Conservation (phyloP, 2,797 vertebrate species). For the Rhincodon typus region DNA sequence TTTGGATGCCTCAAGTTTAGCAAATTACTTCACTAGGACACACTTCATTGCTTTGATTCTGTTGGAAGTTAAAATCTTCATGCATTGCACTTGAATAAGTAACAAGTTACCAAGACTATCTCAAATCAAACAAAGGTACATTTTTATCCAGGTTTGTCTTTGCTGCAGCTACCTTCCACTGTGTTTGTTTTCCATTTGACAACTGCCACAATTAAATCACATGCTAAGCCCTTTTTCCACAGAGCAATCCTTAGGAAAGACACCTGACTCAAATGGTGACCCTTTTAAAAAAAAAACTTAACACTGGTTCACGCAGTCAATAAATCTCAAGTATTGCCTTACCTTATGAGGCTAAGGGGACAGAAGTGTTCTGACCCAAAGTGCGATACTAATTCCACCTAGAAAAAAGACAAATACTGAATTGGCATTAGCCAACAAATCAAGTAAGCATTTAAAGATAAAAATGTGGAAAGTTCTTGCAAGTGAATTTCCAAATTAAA, state of each 20-base stretch:
- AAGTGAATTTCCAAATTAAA: background rate
- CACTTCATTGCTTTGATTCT: background rate
- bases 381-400: slow-evolving; percentile 93
- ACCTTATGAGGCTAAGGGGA: slow-evolving; percentile 96
- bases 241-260: background rate
- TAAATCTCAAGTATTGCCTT: slow-evolving; percentile 42
- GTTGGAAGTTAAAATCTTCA: background rate
- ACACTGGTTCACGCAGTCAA: background rate
- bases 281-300: background rate
- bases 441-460: background rate
- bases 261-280: background rate
- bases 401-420: slow-evolving; percentile 45
- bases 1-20: background rate
- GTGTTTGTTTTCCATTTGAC: background rate
- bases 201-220: background rate
- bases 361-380: slow-evolving; percentile 97
- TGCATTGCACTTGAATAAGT: background rate
- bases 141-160: background rate
- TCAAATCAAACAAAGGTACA: background rate
- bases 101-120: background rate
- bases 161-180: no score
- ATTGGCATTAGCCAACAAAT: background rate
- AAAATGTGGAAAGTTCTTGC: background rate
- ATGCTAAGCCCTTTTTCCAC: background rate
- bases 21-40: background rate